Evolutionary conservation across 2,888 invertebrate species (phyloP).

Genomic region (Lasioglossum malachurum): DNA sequence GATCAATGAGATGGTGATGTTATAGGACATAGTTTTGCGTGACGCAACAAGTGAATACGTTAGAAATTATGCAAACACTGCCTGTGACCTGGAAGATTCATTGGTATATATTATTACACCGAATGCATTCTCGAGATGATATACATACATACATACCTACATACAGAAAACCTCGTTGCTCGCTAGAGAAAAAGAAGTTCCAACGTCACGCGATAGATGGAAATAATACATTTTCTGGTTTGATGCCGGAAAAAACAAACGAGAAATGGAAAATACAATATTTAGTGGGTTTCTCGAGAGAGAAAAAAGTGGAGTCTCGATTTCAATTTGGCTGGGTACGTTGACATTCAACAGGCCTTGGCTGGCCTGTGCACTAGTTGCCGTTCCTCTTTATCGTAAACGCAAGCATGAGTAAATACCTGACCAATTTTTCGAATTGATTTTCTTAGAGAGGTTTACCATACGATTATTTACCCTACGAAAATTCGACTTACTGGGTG

Average conservation of each 20-base stretch:
- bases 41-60: conserved; percentile 40
- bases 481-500: too few species aligned
- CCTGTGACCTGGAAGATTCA: background rate
- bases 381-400: background rate
- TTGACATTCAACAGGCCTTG: conserved; percentile 4
- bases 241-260: background rate
- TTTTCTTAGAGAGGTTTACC: background rate
- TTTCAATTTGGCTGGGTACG: background rate
- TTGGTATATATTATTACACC: background rate
- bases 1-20: background rate
- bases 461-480: too few species aligned
- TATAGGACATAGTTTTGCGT: conserved; percentile 11
- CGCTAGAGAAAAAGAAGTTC: background rate
- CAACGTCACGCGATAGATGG: background rate
- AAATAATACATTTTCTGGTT: background rate
- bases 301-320: background rate
- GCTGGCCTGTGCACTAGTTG: background rate
- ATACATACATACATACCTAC: background rate
- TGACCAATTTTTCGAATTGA: background rate
- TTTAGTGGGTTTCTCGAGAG: background rate
- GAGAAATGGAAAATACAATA: background rate
- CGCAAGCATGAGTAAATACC: background rate
- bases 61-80: conserved; percentile 27
- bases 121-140: background rate
- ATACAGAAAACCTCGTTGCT: background rate